A percentile compares a stretch with the other conserved stretches of the same genome.
phyloP scores from a whole-genome alignment of 2,888 invertebrate genomes.

The Xanthorhoe designata region DNA sequence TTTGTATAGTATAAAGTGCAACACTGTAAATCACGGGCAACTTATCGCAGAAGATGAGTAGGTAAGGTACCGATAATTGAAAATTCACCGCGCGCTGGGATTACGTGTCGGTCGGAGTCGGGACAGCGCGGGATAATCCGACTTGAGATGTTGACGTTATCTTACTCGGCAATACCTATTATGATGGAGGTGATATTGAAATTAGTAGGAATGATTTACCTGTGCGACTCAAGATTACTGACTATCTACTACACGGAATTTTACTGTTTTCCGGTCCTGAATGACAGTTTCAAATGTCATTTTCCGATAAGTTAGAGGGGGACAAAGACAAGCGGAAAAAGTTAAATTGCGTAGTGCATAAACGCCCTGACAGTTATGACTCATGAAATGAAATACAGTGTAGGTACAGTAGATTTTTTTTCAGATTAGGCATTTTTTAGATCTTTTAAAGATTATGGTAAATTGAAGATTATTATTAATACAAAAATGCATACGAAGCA shows the following conservation, averaged over 20 bases:
- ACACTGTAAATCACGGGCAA: conserved; percentile 53
- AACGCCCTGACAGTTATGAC: background rate
- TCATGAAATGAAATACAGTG: background rate
- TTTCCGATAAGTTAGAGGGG: too few species aligned
- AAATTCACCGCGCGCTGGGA: conserved; percentile 57
- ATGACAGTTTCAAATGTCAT: too few species aligned
- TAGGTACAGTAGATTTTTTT: too few species aligned
- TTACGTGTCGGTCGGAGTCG: conserved; percentile 44
- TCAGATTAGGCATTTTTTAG: too few species aligned
- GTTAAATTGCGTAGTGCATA: too few species aligned
- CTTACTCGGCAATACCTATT: conserved; percentile 55
- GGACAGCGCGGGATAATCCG: conserved; percentile 53
- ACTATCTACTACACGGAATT: too few species aligned
- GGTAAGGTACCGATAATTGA: conserved; percentile 67
- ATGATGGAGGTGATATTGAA: conserved; percentile 55
- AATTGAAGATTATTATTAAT: too few species aligned
- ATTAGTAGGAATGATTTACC: conserved; percentile 39
- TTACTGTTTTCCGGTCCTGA: too few species aligned
- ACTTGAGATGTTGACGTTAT: conserved; percentile 58
- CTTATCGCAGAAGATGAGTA: conserved; percentile 57
- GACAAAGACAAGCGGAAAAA: too few species aligned
- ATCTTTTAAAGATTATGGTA: too few species aligned
- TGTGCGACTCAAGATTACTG: conserved; percentile 14
- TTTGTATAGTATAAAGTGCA: conserved; percentile 3
- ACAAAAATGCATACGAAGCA: too few species aligned